Percentiles rank a stretch among this genome's conserved stretches.
These are phyloP conservation scores for Hoplias malabaricus DNA, from an alignment of 2,113 vertebrate genomes.

Conservation along the genomic window DNA sequence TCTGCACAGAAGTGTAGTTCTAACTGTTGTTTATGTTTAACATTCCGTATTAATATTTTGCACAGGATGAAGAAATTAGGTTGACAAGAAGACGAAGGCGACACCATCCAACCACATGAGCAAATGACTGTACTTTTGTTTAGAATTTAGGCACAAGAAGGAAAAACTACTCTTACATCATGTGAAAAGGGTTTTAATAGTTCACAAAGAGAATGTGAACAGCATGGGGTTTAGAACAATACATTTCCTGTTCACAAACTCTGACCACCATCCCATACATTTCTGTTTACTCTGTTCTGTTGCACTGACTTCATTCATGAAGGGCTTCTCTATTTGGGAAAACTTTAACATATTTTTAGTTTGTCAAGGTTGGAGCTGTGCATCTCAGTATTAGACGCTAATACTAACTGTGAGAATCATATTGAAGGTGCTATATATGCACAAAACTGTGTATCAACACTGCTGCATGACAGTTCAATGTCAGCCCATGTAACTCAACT, in stretches of 20 bases:
- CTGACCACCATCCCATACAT: background rate
- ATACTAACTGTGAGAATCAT: too few relatives aligned
- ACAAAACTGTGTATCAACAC: background rate
- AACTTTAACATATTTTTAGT: background rate
- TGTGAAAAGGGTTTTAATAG: background rate
- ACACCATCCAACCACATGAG: slow-evolving; percentile 1
- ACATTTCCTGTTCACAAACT: background rate
- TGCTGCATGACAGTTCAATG: background rate
- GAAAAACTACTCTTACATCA: background rate
- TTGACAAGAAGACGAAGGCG: slow-evolving; percentile 26
- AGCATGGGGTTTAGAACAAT: background rate
- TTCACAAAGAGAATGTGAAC: background rate
- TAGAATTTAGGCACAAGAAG: background rate
- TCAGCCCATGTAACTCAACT: background rate
- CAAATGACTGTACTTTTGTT: background rate
- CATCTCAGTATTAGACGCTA: background rate
- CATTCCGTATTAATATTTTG: background rate
- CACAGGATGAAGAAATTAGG: slow-evolving; percentile 69
- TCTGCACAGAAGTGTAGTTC: too few relatives aligned
- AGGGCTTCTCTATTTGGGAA: background rate
- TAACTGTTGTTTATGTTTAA: too few relatives aligned
- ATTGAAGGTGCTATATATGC: background rate
- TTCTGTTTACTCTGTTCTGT: background rate
- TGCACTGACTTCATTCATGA: background rate
- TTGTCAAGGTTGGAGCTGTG: background rate